These are phyloP conservation scores for Caenorhabditis sulstoni DNA, from an alignment of 2,888 invertebrate species.

Conservation along the genomic window DNA sequence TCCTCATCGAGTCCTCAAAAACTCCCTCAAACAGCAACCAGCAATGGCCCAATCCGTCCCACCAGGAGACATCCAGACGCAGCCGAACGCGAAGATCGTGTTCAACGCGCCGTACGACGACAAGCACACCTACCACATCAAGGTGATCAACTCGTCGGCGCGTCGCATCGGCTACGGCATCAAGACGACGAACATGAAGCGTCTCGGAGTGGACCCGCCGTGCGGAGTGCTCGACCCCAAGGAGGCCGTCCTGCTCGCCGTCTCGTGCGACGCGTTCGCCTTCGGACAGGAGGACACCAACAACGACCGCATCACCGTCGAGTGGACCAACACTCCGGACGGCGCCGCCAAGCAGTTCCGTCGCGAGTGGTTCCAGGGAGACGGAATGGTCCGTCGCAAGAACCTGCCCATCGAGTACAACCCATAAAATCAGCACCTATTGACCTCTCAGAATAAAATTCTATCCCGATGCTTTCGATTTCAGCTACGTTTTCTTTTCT, in stretches of 20 bases:
- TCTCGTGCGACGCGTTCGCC: constrained; percentile 57
- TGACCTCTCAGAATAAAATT: neutral
- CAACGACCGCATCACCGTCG: constrained; percentile 59
- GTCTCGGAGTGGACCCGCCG: constrained; percentile 70
- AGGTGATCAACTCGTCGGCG: constrained; percentile 70
- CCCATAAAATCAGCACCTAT: constrained; percentile 13
- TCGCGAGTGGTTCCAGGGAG: constrained; percentile 74
- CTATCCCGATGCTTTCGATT: neutral
- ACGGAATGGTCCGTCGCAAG: constrained; percentile 71
- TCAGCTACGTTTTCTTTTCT: constrained; percentile 1
- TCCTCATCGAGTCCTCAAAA: neutral
- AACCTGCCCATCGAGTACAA: constrained; percentile 65
- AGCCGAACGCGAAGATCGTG: constrained; percentile 69
- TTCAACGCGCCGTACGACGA: constrained; percentile 74
- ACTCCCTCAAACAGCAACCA: neutral
- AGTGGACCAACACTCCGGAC: constrained; percentile 72
- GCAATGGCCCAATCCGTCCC: constrained; percentile 60
- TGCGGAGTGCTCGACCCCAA: constrained; percentile 73
- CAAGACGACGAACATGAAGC: constrained; percentile 74
- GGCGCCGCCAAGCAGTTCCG: constrained; percentile 71
- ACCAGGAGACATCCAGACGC: constrained; percentile 63
- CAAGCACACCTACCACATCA: constrained; percentile 73
- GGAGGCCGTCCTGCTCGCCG: constrained; percentile 61
- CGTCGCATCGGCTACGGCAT: constrained; percentile 70
- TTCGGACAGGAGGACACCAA: constrained; percentile 57